These are phyloP conservation scores for Leptinotarsa peninsularis DNA, from an alignment of 2,888 invertebrate species.

Conservation along the genomic window DNA sequence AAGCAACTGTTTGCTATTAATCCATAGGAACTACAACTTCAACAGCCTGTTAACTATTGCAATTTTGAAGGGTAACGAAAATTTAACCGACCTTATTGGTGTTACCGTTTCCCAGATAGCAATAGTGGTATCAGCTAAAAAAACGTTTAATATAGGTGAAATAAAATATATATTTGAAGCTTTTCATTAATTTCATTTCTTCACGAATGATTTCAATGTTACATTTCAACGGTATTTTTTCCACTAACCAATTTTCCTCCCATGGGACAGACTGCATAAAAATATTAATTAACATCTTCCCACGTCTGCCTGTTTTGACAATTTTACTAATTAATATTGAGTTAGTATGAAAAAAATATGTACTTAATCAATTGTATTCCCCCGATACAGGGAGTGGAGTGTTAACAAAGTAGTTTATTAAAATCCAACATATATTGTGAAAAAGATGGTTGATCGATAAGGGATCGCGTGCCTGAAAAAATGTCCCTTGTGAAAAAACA, in stretches of 20 bases:
- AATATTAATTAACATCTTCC: background rate
- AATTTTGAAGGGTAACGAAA: too few species aligned
- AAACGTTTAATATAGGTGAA: too few species aligned
- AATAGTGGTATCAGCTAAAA: too few species aligned
- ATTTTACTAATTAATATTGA: constrained; percentile 5
- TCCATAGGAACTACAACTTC: too few species aligned
- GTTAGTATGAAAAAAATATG: constrained; percentile 14
- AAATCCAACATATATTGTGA: constrained; percentile 26
- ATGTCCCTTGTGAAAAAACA: background rate
- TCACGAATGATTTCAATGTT: too few species aligned
- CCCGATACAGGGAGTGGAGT: constrained; percentile 30
- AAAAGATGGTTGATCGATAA: background rate
- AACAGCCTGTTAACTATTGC: too few species aligned
- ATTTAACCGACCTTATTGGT: too few species aligned
- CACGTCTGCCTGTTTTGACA: background rate
- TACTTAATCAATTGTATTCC: constrained; percentile 25
- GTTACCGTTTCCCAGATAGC: too few species aligned
- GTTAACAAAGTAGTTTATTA: constrained; percentile 27
- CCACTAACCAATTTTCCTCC: background rate
- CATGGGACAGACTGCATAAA: background rate
- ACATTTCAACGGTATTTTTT: too few species aligned
- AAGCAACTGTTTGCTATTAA: too few species aligned
- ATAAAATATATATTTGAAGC: too few species aligned
- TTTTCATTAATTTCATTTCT: too few species aligned
- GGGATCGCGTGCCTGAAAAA: background rate